Conservation (phyloP, 2,888 invertebrate species). For the Trichopria drosophilae region DNA sequence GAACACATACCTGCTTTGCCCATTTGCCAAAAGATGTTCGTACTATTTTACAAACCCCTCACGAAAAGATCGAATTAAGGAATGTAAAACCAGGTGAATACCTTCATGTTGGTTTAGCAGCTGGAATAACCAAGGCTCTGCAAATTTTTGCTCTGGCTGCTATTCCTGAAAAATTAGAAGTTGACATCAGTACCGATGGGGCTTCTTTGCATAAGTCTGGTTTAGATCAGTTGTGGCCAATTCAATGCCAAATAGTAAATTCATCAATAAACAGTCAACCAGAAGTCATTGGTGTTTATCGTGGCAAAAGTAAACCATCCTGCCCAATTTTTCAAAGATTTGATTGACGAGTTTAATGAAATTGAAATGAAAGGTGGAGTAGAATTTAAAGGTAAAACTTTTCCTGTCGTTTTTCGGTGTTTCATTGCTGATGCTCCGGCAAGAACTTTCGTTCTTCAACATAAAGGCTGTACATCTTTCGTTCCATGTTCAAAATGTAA, state of each 20-base stretch:
- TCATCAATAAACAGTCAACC: constrained; percentile 16
- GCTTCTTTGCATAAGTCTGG: constrained; percentile 15
- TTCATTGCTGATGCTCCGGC: constrained; percentile 33
- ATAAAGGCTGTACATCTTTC: constrained; percentile 23
- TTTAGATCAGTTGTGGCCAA: constrained; percentile 33
- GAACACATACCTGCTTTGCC: no score
- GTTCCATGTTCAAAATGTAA: constrained; percentile 31
- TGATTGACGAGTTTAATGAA: constrained; percentile 4
- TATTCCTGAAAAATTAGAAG: constrained; percentile 1
- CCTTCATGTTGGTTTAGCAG: no score
- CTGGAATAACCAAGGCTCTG: constrained; percentile 7
- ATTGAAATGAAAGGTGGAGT: constrained; percentile 23
- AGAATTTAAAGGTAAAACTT: constrained; percentile 7
- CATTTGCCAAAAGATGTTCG: no score
- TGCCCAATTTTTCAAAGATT: constrained; percentile 12
- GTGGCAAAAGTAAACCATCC: constrained; percentile 9
- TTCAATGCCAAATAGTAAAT: constrained; percentile 31
- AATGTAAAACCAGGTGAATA: no score
- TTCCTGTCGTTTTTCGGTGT: constrained; percentile 16
- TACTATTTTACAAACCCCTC: no score
- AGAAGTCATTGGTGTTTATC: constrained; percentile 30
- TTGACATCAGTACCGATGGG: constrained; percentile 31
- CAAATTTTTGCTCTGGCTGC: background rate
- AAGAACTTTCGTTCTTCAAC: constrained; percentile 25
- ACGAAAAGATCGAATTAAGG: no score